Conservation (phyloP, 2,113 vertebrate species). For the Dasyurus viverrinus region DNA sequence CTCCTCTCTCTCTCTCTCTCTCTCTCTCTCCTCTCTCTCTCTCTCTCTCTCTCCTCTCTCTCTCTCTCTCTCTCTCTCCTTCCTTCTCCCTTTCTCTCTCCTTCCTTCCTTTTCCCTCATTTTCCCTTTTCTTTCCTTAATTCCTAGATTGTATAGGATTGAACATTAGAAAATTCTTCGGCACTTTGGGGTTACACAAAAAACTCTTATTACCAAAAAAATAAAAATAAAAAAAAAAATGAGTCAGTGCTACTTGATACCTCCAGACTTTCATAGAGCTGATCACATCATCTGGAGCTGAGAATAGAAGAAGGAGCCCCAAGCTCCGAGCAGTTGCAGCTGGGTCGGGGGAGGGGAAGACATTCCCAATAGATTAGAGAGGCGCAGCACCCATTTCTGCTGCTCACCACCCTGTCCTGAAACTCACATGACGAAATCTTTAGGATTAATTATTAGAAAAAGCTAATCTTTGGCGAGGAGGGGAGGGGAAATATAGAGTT, state of each 20-base stretch:
- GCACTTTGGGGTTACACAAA: constrained; percentile 96
- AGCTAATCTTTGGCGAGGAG: not conserved
- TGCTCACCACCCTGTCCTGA: not conserved
- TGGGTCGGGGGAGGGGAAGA: constrained; percentile 4
- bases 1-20: not conserved
- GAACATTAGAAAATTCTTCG: constrained; percentile 92
- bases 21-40: constrained; percentile 45
- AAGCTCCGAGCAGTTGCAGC: not conserved
- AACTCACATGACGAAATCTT: not conserved
- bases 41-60: constrained; percentile 56
- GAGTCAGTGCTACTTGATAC: constrained; percentile 89
- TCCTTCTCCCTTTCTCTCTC: constrained; percentile 45
- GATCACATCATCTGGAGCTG: constrained; percentile 83
- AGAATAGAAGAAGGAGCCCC: constrained; percentile 61
- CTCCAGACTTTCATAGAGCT: constrained; percentile 86
- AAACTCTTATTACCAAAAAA: constrained; percentile 87
- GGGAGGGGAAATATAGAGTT: not conserved
- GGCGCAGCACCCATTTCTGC: not conserved
- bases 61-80: constrained; percentile 13
- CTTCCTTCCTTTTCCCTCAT: not conserved
- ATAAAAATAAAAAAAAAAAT: constrained; percentile 78
- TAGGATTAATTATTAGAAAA: not conserved
- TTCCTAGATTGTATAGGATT: constrained; percentile 91
- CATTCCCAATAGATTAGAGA: not conserved
- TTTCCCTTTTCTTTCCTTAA: constrained; percentile 83